A percentile compares a stretch with the other conserved stretches of the same genome.
Evolutionary conservation across 2,113 vertebrate species (phyloP).

Genomic region (Poicephalus meyeri): DNA sequence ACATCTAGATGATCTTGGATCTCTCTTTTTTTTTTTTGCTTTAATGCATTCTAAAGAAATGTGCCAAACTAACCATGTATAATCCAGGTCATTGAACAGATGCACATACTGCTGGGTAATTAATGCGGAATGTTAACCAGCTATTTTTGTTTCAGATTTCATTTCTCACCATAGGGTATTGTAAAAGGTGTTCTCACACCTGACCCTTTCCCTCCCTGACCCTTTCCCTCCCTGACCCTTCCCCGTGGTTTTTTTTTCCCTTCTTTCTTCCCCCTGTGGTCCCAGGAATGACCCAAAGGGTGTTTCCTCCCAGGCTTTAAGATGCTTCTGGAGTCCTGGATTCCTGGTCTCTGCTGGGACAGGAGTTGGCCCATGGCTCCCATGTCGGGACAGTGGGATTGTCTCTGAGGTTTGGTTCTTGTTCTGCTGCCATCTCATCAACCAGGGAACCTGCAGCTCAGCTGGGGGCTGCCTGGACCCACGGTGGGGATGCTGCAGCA

Average conservation of each 20-base stretch:
- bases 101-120: not conserved
- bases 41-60: not conserved
- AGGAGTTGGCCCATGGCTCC: accelerated
- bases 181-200: not conserved
- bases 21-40: not conserved
- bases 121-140: not conserved
- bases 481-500: not conserved
- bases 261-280: accelerated
- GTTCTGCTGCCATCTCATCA: accelerated
- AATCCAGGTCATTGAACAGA: constrained; percentile 22
- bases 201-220: accelerated
- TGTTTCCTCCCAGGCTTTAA: not conserved
- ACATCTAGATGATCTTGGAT: not conserved
- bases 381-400: accelerated
- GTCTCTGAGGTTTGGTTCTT: accelerated
- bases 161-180: not conserved
- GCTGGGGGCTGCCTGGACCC: not conserved
- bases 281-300: accelerated
- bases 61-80: not conserved
- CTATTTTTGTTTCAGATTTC: not conserved
- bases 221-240: not conserved
- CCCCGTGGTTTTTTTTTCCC: accelerated
- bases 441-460: accelerated
- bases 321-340: not conserved
- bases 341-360: accelerated